A percentile compares a stretch with the other conserved stretches of the same genome.
Evolutionary conservation across 2,888 invertebrate genomes (phyloP).

Genomic region (Cremastobaeus sp.): DNA sequence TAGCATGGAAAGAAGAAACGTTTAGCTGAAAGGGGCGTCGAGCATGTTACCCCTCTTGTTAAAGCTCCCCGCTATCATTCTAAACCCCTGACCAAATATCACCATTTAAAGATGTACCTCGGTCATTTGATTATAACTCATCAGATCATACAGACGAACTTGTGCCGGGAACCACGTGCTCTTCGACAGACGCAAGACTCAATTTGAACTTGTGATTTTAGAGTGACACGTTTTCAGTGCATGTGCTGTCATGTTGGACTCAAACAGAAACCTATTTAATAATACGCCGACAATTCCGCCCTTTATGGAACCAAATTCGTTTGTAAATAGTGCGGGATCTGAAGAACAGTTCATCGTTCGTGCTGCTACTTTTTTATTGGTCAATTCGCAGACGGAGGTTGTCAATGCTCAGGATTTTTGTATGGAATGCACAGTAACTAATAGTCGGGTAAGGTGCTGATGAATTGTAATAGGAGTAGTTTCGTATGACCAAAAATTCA

Average conservation of each 20-base stretch:
- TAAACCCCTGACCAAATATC: conserved; percentile 36
- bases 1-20: too few species aligned
- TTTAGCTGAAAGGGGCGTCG: conserved; percentile 49
- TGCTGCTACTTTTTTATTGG: conserved; percentile 20
- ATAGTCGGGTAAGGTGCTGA: too few species aligned
- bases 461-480: too few species aligned
- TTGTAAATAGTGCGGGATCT: conserved; percentile 14
- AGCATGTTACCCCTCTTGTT: conserved; percentile 41
- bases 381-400: conserved; percentile 37
- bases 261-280: conserved; percentile 25
- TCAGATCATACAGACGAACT: conserved; percentile 17
- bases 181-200: too few species aligned
- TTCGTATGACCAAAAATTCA: too few species aligned
- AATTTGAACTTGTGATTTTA: too few species aligned
- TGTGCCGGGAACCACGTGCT: too few species aligned
- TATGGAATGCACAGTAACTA: too few species aligned
- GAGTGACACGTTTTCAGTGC: too few species aligned
- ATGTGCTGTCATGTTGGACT: conserved; percentile 41
- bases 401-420: conserved; percentile 41
- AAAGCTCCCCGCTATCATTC: conserved; percentile 41
- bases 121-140: conserved; percentile 38
- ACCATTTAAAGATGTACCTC: conserved; percentile 32
- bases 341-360: conserved; percentile 30
- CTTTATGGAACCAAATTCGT: not conserved
- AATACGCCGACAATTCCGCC: conserved; percentile 2